These are phyloP conservation scores for Penelope pileata DNA, from an alignment of 2,113 vertebrate species.

Conservation along the genomic window DNA sequence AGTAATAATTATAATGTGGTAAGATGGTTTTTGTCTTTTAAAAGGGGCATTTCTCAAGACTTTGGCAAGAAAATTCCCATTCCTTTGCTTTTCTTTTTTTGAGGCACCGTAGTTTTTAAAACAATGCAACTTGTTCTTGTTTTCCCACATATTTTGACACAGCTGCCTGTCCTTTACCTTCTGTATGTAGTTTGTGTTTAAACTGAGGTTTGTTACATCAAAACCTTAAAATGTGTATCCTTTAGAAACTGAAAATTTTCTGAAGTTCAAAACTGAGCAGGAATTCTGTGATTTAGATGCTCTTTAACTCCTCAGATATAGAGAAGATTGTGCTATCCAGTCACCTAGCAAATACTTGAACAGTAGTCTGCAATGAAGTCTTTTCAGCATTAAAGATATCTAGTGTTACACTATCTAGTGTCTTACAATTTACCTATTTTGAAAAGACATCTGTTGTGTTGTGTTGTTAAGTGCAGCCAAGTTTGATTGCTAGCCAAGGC, in stretches of 20 bases:
- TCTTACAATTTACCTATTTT: conserved; percentile 33
- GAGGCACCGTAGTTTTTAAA: background rate
- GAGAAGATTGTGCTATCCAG: background rate
- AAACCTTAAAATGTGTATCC: background rate
- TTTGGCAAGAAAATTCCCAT: background rate
- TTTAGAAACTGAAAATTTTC: background rate
- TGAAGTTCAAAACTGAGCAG: background rate
- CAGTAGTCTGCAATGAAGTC: background rate
- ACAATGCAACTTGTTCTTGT: background rate
- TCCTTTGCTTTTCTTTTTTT: background rate
- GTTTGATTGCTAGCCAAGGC: conserved; percentile 22
- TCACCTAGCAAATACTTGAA: background rate
- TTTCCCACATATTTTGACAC: background rate
- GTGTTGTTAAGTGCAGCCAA: background rate
- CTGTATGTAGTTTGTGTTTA: background rate
- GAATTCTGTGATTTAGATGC: background rate
- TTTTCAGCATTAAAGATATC: background rate
- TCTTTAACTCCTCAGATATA: background rate
- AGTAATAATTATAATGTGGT: background rate
- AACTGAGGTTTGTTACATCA: background rate
- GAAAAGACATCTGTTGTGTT: conserved; percentile 52
- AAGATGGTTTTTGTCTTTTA: background rate
- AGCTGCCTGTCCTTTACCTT: background rate
- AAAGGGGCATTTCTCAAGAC: background rate
- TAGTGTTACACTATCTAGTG: background rate